Conservation (phyloP, 2,888 invertebrate genomes). For the Leucophenga montana region DNA sequence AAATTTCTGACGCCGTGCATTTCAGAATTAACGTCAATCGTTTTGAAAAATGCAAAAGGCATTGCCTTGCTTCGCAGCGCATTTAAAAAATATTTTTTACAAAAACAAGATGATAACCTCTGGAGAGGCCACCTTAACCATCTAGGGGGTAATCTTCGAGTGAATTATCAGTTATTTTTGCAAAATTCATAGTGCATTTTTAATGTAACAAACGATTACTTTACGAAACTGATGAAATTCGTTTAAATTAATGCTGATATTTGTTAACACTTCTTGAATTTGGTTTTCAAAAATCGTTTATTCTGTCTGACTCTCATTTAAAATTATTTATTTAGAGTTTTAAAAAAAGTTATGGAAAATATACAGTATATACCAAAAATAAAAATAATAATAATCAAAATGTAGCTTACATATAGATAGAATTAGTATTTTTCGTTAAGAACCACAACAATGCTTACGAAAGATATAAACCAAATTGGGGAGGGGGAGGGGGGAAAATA, state of each 20-base stretch:
- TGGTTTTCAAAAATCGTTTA: background rate
- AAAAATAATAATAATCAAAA: background rate
- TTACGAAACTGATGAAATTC: background rate
- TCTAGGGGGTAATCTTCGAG: slow-evolving; percentile 18
- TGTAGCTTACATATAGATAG: slow-evolving; percentile 10
- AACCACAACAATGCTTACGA: slow-evolving; percentile 20
- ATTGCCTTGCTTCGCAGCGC: background rate
- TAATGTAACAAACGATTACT: background rate
- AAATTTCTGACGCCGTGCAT: too few species aligned
- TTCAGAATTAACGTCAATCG: too few species aligned
- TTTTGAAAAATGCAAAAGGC: background rate
- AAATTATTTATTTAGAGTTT: background rate
- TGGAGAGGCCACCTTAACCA: background rate
- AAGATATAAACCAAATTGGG: slow-evolving; percentile 1
- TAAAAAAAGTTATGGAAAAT: slow-evolving; percentile 10
- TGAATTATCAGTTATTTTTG: background rate
- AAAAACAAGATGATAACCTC: slow-evolving; percentile 31
- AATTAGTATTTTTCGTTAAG: slow-evolving; percentile 7
- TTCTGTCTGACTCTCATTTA: background rate
- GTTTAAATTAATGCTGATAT: too few species aligned
- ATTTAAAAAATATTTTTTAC: slow-evolving; percentile 14
- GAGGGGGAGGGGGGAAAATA: too few species aligned
- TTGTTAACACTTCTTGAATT: too few species aligned
- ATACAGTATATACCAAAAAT: slow-evolving; percentile 6
- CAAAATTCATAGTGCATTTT: background rate